Base-by-base conservation (phyloP, 2,888 invertebrate species). In the Aporophyla lueneburgensis region DNA sequence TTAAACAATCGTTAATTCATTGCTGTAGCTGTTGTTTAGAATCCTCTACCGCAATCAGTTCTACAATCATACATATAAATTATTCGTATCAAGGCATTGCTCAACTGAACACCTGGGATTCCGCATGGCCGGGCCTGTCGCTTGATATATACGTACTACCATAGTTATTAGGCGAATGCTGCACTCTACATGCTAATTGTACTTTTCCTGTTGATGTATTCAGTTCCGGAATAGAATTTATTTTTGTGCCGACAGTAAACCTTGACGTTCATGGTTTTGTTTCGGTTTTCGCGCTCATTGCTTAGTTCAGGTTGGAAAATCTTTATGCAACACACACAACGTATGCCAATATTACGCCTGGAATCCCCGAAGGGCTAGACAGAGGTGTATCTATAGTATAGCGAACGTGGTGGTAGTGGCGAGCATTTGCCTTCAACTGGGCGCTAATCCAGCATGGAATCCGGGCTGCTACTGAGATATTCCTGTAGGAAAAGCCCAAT, bases 101-200 rank as follows among this genome's bases (percentile, higher is more conserved):
- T 75, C 49, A 79, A 85, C 49, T 58, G 81, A 80, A 86, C 90
- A 89, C 89, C 88, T 88, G 88, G 83, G 78, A 80, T 80, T 83
- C 84, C 83, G 76, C 83, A 69, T 76, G 71, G 71, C 80, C 56
- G 62, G 54, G 9, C 67, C 61, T 53, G 27, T 67, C 71, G 62
- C 59, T 69, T 49, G 24, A 62, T 68, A 71, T 33, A 43, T 76
- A 72, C 5, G 40, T 40, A 40, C 10, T 46, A 12, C 68, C 74
- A 74, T 58, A 77, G 74, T 78, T 82, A 85, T 86, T 86, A 85
- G 59, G 67, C 78, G 78, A 80, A 85, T 82, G 81, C 75, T 84
- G 75, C 80, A 82, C 77, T 86, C 53, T 68, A 76, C 71, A 78
- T 74, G 77, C 76, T 92, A 91, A 93, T 92, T 92, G 87, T 83